Conservation (phyloP, 1,140 invertebrate species). For the Protaetia brevitarsis region DNA sequence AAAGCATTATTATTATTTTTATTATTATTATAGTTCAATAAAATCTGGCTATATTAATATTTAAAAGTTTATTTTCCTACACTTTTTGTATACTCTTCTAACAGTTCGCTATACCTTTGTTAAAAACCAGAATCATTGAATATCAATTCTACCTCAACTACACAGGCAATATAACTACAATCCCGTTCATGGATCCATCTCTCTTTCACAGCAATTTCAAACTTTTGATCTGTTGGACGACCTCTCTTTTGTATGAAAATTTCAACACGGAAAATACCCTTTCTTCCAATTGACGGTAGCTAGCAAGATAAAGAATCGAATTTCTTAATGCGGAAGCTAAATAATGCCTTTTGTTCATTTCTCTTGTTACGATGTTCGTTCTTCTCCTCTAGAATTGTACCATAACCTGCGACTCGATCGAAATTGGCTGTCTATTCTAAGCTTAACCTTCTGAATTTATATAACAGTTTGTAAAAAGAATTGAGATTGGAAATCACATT, state of each 20-base stretch:
- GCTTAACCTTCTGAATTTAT: background rate
- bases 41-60: background rate
- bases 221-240: background rate
- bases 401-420: background rate
- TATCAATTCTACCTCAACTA: background rate
- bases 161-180: background rate
- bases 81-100: no score
- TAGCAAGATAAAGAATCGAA: background rate
- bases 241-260: background rate
- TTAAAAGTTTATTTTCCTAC: no score
- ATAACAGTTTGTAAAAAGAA: background rate
- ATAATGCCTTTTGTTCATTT: slow-evolving; percentile 17
- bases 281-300: background rate
- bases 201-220: background rate
- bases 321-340: background rate
- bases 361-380: background rate
- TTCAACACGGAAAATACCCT: background rate
- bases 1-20: no score
- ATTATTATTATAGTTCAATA: no score
- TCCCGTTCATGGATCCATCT: background rate
- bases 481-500: background rate
- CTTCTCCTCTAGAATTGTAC: background rate
- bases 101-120: background rate
- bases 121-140: background rate
- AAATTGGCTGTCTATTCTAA: background rate